Percentiles rank a stretch among this genome's conserved stretches.
These are phyloP conservation scores for Vanessa cardui DNA, from an alignment of 2,888 invertebrate species.

Conservation along the genomic window DNA sequence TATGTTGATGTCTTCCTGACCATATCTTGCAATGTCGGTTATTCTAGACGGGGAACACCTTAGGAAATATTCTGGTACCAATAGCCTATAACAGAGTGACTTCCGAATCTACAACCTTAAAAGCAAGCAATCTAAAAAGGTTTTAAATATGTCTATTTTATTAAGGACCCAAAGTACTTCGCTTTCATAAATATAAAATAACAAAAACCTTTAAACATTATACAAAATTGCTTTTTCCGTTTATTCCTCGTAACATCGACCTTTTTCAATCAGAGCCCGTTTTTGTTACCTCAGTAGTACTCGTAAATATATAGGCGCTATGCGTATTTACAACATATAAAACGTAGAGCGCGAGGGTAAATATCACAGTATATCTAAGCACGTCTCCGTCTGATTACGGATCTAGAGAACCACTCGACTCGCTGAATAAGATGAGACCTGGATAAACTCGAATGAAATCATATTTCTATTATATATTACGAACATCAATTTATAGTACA, in stretches of 20 bases:
- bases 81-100: too few species aligned
- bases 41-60: too few species aligned
- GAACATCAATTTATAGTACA: background rate
- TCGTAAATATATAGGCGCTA: constrained; percentile 6
- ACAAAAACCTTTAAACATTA: background rate
- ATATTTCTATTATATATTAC: constrained; percentile 8
- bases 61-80: too few species aligned
- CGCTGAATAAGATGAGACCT: constrained; percentile 23
- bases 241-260: background rate
- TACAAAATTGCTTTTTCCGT: background rate
- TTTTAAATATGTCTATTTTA: too few species aligned
- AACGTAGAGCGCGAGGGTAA: constrained; percentile 15
- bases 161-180: background rate
- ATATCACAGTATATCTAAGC: constrained; percentile 27
- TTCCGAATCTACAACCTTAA: too few species aligned
- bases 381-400: constrained; percentile 31
- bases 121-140: too few species aligned
- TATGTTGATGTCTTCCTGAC: too few species aligned
- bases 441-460: constrained; percentile 25
- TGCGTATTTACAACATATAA: constrained; percentile 4
- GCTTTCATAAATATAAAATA: background rate
- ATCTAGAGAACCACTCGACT: constrained; percentile 27
- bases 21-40: too few species aligned
- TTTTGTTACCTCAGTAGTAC: background rate
- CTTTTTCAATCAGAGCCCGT: constrained; percentile 2